Conservation (phyloP, 2,797 vertebrate genomes). For the Sardinella longiceps region DNA sequence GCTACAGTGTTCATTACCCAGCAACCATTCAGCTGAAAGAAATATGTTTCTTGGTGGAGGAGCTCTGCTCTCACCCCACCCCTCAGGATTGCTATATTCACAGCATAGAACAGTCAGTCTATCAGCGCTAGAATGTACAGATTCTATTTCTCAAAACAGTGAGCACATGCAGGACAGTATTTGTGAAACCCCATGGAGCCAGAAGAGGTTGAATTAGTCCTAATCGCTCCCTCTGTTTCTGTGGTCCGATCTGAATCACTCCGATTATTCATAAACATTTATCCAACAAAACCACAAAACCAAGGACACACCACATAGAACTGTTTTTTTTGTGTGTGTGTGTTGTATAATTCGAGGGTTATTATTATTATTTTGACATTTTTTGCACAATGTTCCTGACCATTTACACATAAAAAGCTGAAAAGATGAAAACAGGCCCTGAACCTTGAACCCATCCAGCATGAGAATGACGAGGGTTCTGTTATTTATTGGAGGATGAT, state of each 20-base stretch:
- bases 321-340: not conserved
- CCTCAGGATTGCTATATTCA: too few relatives aligned
- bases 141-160: not conserved
- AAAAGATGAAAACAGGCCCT: not conserved
- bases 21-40: too few relatives aligned
- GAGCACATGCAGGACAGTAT: not conserved
- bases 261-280: not conserved
- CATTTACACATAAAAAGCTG: not conserved
- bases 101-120: too few relatives aligned
- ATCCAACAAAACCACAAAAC: not conserved
- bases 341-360: not conserved
- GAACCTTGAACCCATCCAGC: not conserved
- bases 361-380: not conserved
- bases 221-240: conserved; percentile 17
- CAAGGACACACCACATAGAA: not conserved
- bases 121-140: conserved; percentile 3
- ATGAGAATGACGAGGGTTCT: not conserved
- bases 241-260: not conserved
- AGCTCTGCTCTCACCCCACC: too few relatives aligned
- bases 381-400: not conserved
- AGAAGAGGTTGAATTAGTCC: not conserved
- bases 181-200: not conserved
- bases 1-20: too few relatives aligned
- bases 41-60: too few relatives aligned
- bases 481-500: not conserved